Evolutionary conservation across 2,888 invertebrate genomes (phyloP), one percentile per base, ranked within the genome.

Genomic region (Endomychus coccineus): DNA sequence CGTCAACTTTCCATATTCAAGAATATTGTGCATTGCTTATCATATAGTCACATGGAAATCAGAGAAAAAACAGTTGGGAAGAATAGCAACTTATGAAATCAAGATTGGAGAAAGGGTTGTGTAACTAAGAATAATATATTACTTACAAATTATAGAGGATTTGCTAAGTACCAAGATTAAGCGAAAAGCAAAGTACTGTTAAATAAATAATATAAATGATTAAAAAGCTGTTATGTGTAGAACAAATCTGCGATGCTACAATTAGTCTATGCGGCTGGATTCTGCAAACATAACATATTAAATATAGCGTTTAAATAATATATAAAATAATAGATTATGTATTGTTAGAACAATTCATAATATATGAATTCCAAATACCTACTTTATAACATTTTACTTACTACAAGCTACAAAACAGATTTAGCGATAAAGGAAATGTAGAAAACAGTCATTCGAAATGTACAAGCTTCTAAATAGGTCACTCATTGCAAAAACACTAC

Each of bases 261-360:
- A 61, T 62, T 63, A 62, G 61, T 62, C 61, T 59, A 61, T 60
- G 62, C 59, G 58, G 60, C 58, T 56, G 64, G 58, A 53, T 54
- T 64, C 63, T 62, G 63, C 62, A 61, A 63, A 64, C 62, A 62
- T 61, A 62, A 62, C 56, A 59, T 62, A 59, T 61, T 62, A 57
- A 61, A 59, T 62, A 60, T 54, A 52, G 59, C 58, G 51, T 56
- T 49, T 56, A 50, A 50, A 56, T 42, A 46, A 48, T 41, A 46
- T 45, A 42, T 46, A 45, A 50, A 50, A 43, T 37, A 43, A 44
- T 39, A 48, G 48, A 48, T 46, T 42, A 45, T 40, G 44, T 45
- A 49, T 44, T 43, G 46, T 47, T 37, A 44, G 29, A 31, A 38
- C 11, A 44, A 35, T 24, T 30, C 25, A 27, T 37, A 27, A 25